Percentiles rank a stretch among this genome's conserved stretches.
Evolutionary conservation across 2,113 vertebrate species (phyloP).

Genomic region (Pitta sordida): DNA sequence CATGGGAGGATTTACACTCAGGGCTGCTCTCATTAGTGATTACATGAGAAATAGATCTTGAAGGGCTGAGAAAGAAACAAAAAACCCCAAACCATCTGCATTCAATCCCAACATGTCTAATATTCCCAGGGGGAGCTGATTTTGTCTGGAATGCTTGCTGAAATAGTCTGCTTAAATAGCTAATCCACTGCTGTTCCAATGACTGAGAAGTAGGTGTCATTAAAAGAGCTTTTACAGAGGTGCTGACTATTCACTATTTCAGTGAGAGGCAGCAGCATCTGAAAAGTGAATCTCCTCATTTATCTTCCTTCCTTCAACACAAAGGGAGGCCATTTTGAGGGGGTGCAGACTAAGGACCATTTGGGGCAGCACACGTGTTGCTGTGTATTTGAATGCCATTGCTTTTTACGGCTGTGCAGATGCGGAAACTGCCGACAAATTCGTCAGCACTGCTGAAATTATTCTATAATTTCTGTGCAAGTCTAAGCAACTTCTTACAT

Average conservation of each 20-base stretch:
- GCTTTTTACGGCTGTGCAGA: not conserved
- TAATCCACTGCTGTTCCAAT: not conserved
- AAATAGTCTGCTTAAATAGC: not conserved
- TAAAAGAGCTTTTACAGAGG: not conserved
- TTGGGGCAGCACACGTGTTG: not conserved
- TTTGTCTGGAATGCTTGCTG: not conserved
- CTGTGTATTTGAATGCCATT: not conserved
- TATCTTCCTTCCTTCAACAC: not conserved
- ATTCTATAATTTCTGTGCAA: not conserved
- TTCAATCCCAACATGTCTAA: not conserved
- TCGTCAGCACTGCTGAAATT: not conserved
- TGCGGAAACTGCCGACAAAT: not conserved
- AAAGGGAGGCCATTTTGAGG: not conserved
- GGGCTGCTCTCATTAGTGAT: not conserved
- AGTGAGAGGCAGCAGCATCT: not conserved
- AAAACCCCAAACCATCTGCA: not conserved
- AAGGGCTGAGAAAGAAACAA: not conserved
- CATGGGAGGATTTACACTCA: not conserved
- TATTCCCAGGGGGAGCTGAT: not conserved
- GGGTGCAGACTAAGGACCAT: not conserved
- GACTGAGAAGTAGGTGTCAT: not conserved
- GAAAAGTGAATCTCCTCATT: not conserved
- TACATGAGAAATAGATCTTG: not conserved
- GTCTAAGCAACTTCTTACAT: not conserved
- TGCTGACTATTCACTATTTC: not conserved